phyloP scores from a whole-genome alignment of 2,888 invertebrate species.

The Agapostemon virescens region DNA sequence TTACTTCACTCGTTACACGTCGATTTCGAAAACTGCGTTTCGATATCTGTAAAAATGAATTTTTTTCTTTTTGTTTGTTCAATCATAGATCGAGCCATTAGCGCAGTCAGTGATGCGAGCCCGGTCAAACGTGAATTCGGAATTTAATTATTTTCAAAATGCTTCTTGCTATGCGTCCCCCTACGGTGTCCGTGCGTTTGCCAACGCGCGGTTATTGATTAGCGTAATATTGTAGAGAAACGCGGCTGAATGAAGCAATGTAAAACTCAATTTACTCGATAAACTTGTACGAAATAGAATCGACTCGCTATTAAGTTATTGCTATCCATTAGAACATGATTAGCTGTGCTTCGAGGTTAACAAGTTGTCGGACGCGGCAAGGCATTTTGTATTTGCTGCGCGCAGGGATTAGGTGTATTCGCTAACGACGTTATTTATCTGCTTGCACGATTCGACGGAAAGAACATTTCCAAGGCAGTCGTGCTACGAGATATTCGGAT shows the following conservation, averaged over 20 bases:
- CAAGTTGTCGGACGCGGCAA: neutral
- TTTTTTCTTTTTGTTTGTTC: no score
- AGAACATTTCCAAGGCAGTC: neutral
- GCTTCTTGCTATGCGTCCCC: neutral
- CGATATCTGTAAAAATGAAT: neutral
- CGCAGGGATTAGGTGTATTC: neutral
- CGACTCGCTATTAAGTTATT: neutral
- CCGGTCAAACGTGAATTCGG: neutral
- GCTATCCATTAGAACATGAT: neutral
- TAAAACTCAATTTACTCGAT: neutral
- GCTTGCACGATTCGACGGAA: neutral
- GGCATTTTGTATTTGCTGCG: no score
- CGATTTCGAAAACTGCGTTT: neutral
- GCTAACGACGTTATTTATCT: neutral
- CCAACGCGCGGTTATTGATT: no score
- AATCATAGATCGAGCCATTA: no score
- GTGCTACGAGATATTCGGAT: no score
- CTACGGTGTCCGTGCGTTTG: no score
- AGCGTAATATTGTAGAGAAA: neutral
- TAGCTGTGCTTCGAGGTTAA: neutral
- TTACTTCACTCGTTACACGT: conserved; percentile 52
- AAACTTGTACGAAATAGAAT: neutral
- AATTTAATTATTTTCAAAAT: neutral
- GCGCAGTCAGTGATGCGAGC: neutral
- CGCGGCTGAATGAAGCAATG: neutral